phyloP scores from a whole-genome alignment of 2,888 invertebrate genomes.

The Romanomermis culicivorax region DNA sequence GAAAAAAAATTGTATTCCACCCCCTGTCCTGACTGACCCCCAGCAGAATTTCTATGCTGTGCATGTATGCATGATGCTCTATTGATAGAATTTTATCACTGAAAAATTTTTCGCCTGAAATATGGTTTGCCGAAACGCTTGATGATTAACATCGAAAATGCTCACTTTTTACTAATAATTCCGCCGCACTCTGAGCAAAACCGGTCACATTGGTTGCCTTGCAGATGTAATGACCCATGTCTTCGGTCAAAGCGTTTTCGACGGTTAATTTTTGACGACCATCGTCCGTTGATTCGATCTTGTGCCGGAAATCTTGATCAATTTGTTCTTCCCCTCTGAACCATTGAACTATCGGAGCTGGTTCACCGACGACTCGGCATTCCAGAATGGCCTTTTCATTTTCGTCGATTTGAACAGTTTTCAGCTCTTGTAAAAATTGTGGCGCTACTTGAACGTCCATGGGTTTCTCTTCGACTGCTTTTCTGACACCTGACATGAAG shows the following conservation, averaged over 20 bases:
- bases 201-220: conserved; percentile 65
- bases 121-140: no score
- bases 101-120: no score
- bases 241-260: conserved; percentile 45
- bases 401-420: conserved; percentile 54
- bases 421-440: conserved; percentile 56
- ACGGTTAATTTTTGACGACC: conserved; percentile 40
- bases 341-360: conserved; percentile 68
- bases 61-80: no score
- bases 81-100: no score
- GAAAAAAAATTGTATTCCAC: no score
- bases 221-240: conserved; percentile 58
- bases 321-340: conserved; percentile 47
- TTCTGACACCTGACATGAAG: no score
- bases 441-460: conserved; percentile 35
- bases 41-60: no score
- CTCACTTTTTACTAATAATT: background rate
- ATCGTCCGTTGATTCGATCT: conserved; percentile 3
- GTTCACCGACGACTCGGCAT: conserved; percentile 75
- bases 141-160: background rate
- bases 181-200: conserved; percentile 22
- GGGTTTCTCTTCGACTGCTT: background rate
- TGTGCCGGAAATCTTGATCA: conserved; percentile 6
- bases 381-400: conserved; percentile 72
- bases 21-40: no score